Conservation (phyloP, 2,797 vertebrate genomes). For the Jordanella pulchra region DNA sequence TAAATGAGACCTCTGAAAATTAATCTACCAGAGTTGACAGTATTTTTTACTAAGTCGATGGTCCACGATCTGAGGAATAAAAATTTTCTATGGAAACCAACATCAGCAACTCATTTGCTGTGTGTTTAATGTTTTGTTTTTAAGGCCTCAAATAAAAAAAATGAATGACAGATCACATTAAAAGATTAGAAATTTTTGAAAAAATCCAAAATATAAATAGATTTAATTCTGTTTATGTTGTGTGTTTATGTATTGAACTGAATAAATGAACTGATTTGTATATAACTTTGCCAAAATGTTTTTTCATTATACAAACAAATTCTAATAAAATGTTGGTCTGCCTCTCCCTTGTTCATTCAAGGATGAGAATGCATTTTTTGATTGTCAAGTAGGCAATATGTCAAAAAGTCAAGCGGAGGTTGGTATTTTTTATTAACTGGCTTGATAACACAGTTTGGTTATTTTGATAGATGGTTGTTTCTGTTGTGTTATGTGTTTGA, state of each 20-base stretch:
- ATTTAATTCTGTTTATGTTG: neutral
- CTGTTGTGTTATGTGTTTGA: conserved; percentile 35
- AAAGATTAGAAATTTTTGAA: too few species aligned
- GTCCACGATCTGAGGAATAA: neutral
- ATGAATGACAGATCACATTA: neutral
- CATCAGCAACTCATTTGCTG: neutral
- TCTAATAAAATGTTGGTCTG: neutral
- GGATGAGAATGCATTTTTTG: conserved; percentile 41
- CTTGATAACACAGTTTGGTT: conserved; percentile 50
- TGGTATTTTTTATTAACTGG: conserved; percentile 61
- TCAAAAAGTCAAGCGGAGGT: conserved; percentile 31
- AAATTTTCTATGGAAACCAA: neutral
- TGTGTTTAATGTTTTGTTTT: neutral
- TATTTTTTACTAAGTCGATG: neutral
- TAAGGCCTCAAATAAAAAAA: too few species aligned
- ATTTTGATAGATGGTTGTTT: conserved; percentile 24
- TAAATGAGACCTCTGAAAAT: neutral
- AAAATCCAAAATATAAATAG: neutral
- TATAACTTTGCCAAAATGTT: conserved; percentile 18
- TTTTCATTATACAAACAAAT: conserved; percentile 21
- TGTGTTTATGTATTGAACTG: neutral
- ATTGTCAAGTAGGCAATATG: conserved; percentile 59
- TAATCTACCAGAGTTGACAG: neutral
- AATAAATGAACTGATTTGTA: conserved; percentile 1
- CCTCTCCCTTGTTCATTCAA: neutral